Percentiles rank a stretch among this genome's conserved stretches.
phyloP scores from a whole-genome alignment of 2,797 vertebrate species.

The Botia kubotai region DNA sequence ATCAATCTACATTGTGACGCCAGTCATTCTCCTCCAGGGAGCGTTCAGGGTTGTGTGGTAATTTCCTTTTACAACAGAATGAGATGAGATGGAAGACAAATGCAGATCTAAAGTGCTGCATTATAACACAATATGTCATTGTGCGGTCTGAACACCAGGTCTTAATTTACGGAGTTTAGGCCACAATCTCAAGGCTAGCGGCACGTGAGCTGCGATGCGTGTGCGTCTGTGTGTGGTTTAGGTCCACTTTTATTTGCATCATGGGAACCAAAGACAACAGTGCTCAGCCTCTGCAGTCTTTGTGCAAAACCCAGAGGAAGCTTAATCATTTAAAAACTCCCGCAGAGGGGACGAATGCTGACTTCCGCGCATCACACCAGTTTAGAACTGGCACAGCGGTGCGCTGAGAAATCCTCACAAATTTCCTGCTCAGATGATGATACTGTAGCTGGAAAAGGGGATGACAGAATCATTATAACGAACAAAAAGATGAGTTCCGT shows the following conservation, averaged over 20 bases:
- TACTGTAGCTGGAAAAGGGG: constrained; percentile 6
- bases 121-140: constrained; percentile 42
- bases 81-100: constrained; percentile 39
- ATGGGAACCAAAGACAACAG: background rate
- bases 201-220: background rate
- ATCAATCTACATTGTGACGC: constrained; percentile 58
- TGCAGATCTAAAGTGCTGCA: constrained; percentile 45
- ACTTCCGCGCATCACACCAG: constrained; percentile 23
- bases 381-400: constrained; percentile 32
- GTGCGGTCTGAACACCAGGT: constrained; percentile 15
- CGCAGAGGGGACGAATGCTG: constrained; percentile 26
- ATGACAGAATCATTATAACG: constrained; percentile 25
- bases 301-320: constrained; percentile 12
- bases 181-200: constrained; percentile 19
- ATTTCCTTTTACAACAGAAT: constrained; percentile 45
- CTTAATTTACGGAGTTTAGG: constrained; percentile 48
- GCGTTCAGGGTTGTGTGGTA: constrained; percentile 45
- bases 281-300: constrained; percentile 28
- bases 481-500: constrained; percentile 3
- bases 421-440: constrained; percentile 31
- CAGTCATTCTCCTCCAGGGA: constrained; percentile 42
- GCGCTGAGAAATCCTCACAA: background rate
- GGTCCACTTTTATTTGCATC: background rate
- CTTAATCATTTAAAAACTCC: constrained; percentile 37
- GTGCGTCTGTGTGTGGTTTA: background rate